Base-by-base conservation (phyloP, 2,797 vertebrate species). In the Periparus ater region DNA sequence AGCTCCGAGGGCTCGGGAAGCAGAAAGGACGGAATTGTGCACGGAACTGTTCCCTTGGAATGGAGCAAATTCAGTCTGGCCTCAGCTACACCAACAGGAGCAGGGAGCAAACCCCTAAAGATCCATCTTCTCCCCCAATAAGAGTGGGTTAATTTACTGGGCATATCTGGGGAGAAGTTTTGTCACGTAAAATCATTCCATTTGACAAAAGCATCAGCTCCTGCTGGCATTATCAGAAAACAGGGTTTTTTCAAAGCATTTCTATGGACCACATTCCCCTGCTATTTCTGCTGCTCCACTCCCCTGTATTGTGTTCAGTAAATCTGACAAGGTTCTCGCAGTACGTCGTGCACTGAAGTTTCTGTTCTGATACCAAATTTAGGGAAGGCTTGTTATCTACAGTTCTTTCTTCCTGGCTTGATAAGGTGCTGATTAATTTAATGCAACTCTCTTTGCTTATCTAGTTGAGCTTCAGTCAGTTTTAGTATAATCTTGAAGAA, bases 361-460 rank as follows among this genome's bases (percentile, higher is more conserved):
- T 88, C 72, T 89, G 71, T 73, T 91, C 79, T 14, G 51, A 88
- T 82, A 75, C 63, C 67, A 67, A 65, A 83, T 95, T 94, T 89
- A 80, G 87, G 57, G 55, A 88, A 77, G 45, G 54, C 70, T 93
- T 79, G 62, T 91, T 95, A 90, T 95, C 89, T 91, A 32, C 65
- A 83, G 36, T 74, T 75, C 79, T 83, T 96, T 92, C 63, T 90
- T 86, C 81, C 65, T 86, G 86, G 30, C 87, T 89, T 81, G 91
- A 96, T 96, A 96, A 96, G 88, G 77, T 88, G 62, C 94, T 79
- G 95, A 95, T 96, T 88, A 96, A 90, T 95, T 95, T 94, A 85
- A 81, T 91, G 85, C 88, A 91, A 51, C 88, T 79, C 60, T 86
- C 48, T 79, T 61, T 57, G 74, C 89, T 95, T 96, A 82, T 95